A percentile compares a stretch with the other conserved stretches of the same genome.
Conservation (phyloP, 2,888 invertebrate genomes). For the Lycaena phlaeas region DNA sequence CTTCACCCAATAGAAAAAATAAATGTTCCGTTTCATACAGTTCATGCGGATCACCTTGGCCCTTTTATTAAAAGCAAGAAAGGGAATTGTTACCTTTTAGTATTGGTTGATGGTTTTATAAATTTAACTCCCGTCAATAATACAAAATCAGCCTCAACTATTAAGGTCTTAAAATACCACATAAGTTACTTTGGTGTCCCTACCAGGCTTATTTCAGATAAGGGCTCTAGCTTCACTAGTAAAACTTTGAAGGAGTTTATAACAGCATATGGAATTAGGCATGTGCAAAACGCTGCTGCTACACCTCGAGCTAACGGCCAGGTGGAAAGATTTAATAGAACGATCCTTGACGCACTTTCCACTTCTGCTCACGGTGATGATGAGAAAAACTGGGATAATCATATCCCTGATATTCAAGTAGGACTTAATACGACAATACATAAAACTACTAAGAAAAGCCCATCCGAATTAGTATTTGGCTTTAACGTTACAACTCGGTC, state of each 20-base stretch:
- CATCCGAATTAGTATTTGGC: conserved; percentile 17
- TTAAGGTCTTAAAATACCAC: conserved; percentile 15
- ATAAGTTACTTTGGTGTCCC: conserved; percentile 20
- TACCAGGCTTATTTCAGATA: conserved; percentile 19
- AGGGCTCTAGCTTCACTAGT: conserved; percentile 18
- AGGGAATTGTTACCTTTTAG: conserved; percentile 18
- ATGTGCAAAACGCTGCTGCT: conserved; percentile 19
- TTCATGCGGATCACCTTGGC: conserved; percentile 22
- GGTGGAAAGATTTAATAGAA: conserved; percentile 17
- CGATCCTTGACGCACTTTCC: conserved; percentile 15
- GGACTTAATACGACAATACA: conserved; percentile 14
- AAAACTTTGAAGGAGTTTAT: conserved; percentile 15
- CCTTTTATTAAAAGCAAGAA: conserved; percentile 19
- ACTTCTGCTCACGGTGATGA: conserved; percentile 12
- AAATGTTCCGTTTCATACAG: conserved; percentile 25
- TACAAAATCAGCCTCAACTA: conserved; percentile 11
- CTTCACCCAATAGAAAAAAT: too few species aligned
- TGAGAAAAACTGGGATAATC: conserved; percentile 12
- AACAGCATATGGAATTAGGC: conserved; percentile 12
- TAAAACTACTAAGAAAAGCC: conserved; percentile 13
- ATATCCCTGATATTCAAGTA: conserved; percentile 14
- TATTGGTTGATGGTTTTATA: conserved; percentile 15
- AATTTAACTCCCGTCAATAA: conserved; percentile 1
- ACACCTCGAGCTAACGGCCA: conserved; percentile 16
- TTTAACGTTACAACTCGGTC: too few species aligned